Percentiles rank a stretch among this genome's conserved stretches.
Evolutionary conservation across 2,888 invertebrate genomes (phyloP).

Genomic region (Andrena bucephala): DNA sequence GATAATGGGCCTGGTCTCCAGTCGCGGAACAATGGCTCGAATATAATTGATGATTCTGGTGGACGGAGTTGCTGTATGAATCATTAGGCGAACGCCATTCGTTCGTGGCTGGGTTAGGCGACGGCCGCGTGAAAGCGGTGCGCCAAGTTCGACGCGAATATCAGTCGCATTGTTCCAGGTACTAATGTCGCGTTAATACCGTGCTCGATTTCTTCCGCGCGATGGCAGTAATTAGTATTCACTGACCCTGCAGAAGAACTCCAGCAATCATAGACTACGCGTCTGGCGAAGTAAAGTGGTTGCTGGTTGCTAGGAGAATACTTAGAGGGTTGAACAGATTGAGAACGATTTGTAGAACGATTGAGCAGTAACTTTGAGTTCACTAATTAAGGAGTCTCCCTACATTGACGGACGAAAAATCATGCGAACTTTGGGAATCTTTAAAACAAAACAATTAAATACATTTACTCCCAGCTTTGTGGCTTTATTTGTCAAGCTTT

Average conservation of each 20-base stretch:
- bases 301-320: too few species aligned
- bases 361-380: too few species aligned
- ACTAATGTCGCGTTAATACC: slow-evolving; percentile 10
- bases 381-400: too few species aligned
- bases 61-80: slow-evolving; percentile 54
- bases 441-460: too few species aligned
- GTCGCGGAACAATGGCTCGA: slow-evolving; percentile 60
- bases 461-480: too few species aligned
- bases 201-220: background rate
- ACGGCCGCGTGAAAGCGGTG: slow-evolving; percentile 56
- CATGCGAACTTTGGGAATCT: too few species aligned
- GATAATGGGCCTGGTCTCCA: slow-evolving; percentile 55
- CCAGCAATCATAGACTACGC: background rate
- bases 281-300: background rate
- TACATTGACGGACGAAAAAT: too few species aligned
- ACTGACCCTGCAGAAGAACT: background rate
- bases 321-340: too few species aligned
- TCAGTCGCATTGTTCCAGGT: slow-evolving; percentile 39
- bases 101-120: slow-evolving; percentile 35
- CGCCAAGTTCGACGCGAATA: slow-evolving; percentile 45
- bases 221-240: slow-evolving; percentile 33
- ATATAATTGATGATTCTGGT: slow-evolving; percentile 66
- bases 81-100: slow-evolving; percentile 54
- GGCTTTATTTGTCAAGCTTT: too few species aligned
- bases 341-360: too few species aligned